Conservation (phyloP, 2,797 vertebrate species). For the Macroramphosus scolopax region DNA sequence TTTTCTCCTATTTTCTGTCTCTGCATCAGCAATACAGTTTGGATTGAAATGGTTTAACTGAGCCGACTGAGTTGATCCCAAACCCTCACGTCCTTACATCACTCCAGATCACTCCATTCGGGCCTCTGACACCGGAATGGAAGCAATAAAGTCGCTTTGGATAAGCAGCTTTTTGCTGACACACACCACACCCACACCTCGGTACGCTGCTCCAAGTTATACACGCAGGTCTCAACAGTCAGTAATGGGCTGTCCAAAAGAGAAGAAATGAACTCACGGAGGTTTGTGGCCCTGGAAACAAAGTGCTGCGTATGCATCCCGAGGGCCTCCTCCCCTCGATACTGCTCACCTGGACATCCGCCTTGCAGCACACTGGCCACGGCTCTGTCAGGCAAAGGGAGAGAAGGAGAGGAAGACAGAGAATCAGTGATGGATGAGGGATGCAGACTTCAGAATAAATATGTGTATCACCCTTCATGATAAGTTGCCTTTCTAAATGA, state of each 20-base stretch:
- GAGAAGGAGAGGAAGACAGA: not conserved
- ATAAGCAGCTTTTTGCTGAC: conserved; percentile 31
- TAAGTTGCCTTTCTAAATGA: too few species aligned
- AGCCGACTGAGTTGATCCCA: conserved; percentile 6
- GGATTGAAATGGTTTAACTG: not conserved
- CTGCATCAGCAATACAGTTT: not conserved
- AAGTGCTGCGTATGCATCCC: conserved; percentile 93
- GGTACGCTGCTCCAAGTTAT: too few species aligned
- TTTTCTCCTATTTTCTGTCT: conserved; percentile 10
- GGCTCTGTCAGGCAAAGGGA: conserved; percentile 77
- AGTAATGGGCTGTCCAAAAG: conserved; percentile 5
- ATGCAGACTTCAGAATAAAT: too few species aligned
- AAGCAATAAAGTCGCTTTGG: conserved; percentile 1
- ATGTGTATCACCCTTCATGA: too few species aligned
- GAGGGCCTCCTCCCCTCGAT: conserved; percentile 90
- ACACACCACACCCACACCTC: conserved; percentile 31
- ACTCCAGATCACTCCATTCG: not conserved
- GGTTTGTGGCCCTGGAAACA: conserved; percentile 87
- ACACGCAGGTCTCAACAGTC: not conserved
- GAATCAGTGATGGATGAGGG: conserved; percentile 15
- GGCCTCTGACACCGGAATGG: too few species aligned
- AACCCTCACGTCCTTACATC: conserved; percentile 16
- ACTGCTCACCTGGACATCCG: conserved; percentile 89
- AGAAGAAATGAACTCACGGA: conserved; percentile 83
- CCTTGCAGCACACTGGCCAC: conserved; percentile 95